These are phyloP conservation scores for Perognathus longimembris DNA, from an alignment of 2,113 vertebrate species.

Conservation along the genomic window DNA sequence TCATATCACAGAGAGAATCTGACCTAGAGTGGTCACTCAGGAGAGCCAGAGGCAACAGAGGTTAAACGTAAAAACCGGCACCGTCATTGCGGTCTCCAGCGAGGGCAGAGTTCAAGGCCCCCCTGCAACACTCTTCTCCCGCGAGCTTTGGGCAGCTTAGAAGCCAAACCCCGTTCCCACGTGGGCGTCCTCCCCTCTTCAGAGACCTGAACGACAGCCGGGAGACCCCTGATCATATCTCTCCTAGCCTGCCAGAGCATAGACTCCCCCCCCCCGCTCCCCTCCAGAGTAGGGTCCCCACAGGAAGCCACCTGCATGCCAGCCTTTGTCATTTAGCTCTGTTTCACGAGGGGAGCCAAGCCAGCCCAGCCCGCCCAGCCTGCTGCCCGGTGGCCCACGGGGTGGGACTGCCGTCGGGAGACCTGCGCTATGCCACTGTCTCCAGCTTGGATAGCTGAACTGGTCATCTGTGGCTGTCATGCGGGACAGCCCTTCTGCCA, in stretches of 20 bases:
- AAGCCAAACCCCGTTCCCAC: neutral
- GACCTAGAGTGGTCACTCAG: neutral
- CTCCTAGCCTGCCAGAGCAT: neutral
- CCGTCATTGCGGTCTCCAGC: neutral
- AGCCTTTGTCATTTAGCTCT: neutral
- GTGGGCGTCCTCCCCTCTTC: neutral
- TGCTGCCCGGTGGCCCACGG: neutral
- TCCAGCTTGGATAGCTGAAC: neutral
- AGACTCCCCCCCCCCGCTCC: rapidly evolving
- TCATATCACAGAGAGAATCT: neutral
- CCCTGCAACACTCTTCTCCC: neutral
- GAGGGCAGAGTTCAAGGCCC: neutral
- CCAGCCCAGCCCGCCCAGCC: neutral
- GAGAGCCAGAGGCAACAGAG: neutral
- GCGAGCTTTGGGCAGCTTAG: neutral
- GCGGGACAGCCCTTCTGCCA: neutral
- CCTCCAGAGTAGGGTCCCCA: neutral
- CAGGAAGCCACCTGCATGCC: neutral
- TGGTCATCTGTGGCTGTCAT: rapidly evolving
- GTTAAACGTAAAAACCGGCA: constrained; percentile 16
- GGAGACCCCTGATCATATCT: no score
- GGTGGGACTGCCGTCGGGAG: neutral
- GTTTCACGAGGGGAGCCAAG: neutral
- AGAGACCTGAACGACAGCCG: neutral
- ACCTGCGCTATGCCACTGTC: no score